Conservation (phyloP, 2,888 invertebrate genomes). For the Eumerus sabulonum region DNA sequence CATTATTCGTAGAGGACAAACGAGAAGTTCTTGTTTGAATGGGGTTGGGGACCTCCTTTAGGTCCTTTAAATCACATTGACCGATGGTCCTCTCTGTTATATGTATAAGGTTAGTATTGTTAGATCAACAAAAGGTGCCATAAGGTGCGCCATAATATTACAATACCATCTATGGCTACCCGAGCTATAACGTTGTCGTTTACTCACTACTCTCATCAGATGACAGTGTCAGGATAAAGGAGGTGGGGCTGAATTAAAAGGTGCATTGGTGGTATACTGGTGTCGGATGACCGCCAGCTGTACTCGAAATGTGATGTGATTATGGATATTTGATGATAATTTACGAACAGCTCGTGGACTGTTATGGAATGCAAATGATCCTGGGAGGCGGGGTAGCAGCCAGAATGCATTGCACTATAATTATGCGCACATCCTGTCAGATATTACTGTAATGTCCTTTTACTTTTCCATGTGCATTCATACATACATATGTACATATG, state of each 20-base stretch:
- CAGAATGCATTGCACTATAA: too few relatives aligned
- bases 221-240: background rate
- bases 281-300: conserved; percentile 23
- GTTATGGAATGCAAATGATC: too few relatives aligned
- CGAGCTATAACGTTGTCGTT: background rate
- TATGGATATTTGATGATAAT: too few relatives aligned
- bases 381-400: too few relatives aligned
- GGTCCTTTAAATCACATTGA: conserved; percentile 50
- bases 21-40: background rate
- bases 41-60: conserved; percentile 25
- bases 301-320: background rate
- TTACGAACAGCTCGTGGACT: too few relatives aligned
- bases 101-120: too few relatives aligned
- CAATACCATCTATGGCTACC: background rate
- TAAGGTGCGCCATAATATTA: conserved; percentile 20
- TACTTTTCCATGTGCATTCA: too few relatives aligned
- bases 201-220: conserved; percentile 6
- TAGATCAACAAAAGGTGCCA: background rate
- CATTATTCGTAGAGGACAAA: too few relatives aligned
- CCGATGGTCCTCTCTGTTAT: conserved; percentile 23
- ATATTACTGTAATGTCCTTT: too few relatives aligned
- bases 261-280: conserved; percentile 7
- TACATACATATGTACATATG: too few relatives aligned
- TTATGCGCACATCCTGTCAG: too few relatives aligned
- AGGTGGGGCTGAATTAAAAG: conserved; percentile 9